These are phyloP conservation scores for Schizothorax lantsangensis DNA, from an alignment of 2,797 vertebrate species.

Conservation along the genomic window DNA sequence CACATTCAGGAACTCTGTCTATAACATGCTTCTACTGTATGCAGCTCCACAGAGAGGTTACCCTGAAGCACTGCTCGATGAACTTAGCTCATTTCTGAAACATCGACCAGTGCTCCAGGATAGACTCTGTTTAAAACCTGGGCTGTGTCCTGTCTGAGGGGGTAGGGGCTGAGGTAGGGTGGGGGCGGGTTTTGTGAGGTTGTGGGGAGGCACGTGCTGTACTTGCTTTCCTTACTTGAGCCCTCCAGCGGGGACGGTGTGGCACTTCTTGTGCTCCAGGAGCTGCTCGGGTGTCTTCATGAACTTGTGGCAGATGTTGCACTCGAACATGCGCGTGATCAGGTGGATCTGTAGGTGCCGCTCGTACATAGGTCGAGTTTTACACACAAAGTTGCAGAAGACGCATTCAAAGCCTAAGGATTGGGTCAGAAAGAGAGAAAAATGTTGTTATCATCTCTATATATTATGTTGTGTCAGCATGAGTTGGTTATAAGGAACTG, in stretches of 20 bases:
- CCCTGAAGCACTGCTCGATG: conserved; percentile 47
- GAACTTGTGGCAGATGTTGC: conserved; percentile 99
- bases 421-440: conserved; percentile 26
- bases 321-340: conserved; percentile 99
- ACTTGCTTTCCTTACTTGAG: conserved; percentile 99
- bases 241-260: conserved; percentile 98
- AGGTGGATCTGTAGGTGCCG: conserved; percentile 99
- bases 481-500: not conserved
- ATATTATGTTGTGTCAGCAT: not conserved
- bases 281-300: conserved; percentile 99
- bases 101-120: conserved; percentile 36
- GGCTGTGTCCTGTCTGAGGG: conserved; percentile 17
- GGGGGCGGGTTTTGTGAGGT: conserved; percentile 26
- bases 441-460: conserved; percentile 19
- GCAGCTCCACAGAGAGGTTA: conserved; percentile 11
- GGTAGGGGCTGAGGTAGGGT: conserved; percentile 11
- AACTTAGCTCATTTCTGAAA: conserved; percentile 27
- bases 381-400: conserved; percentile 99
- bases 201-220: conserved; percentile 71
- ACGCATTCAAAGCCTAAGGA: conserved; percentile 95
- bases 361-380: conserved; percentile 98
- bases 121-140: conserved; percentile 13
- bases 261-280: conserved; percentile 99
- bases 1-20: conserved; percentile 49
- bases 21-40: not conserved